Evolutionary conservation across 2,888 invertebrate species (phyloP), one percentile per base, ranked within the genome.

Genomic region (Dynastes tityus): DNA sequence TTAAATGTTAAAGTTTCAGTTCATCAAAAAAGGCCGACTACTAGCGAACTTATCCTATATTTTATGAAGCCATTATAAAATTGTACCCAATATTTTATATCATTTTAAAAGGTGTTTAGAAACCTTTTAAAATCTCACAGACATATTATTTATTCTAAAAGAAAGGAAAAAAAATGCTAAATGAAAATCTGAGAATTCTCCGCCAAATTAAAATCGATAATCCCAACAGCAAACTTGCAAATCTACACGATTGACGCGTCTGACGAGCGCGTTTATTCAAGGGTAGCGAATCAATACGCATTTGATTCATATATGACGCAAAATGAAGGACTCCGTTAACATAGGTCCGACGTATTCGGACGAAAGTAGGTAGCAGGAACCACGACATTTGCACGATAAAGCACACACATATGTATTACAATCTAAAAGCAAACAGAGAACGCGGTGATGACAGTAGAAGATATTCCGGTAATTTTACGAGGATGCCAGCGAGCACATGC

Each of bases 141-240:
- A 53, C 22, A 63, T 29, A 27, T 63, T 29, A 22, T 29, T 9
- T 29, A 22, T 29, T 4, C 27, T 29, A 9, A 63, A 29, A 27
- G 29, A 5, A 64, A 64, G 32, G 8, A 13, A 37, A 1, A 37
- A 37, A 37, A 37, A 37, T 32, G 3, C 32, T 5, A 37, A 37
- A 37, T 5, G 32, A 37, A 37, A 37, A 37, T 5, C 32, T 37
- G 32, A 55, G 37, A 40, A 40, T 65, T 37, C 40, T 29, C 9
- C 11, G 40, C 37, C 16, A 45, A 67, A 67, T 67, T 40, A 67
- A 45, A 75, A 75, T 75, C 75, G 37, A 75, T 75, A 75, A 45
- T 61, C 49, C 45, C 40, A 63, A 75, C 75, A 63, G 63, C 75
- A 75, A 58, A 75, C 45, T 45, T 45, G 8, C 45, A 45, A 8